These are phyloP conservation scores for Andrena praecox DNA, from an alignment of 2,888 invertebrate species.

Conservation along the genomic window DNA sequence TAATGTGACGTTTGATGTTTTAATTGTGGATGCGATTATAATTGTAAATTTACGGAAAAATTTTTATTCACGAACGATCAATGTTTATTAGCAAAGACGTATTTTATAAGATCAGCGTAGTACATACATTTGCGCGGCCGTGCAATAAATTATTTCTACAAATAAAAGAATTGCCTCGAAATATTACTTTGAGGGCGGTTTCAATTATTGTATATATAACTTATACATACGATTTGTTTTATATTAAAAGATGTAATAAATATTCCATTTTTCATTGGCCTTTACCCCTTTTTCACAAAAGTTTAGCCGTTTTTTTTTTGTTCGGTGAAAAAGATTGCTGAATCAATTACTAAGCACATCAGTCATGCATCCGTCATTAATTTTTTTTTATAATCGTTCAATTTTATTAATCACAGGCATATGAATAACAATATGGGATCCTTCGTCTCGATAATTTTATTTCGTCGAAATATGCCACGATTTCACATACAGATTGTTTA, in stretches of 20 bases:
- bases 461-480: slow-evolving; percentile 10
- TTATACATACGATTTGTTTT: slow-evolving; percentile 81
- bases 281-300: slow-evolving; percentile 54
- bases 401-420: slow-evolving; percentile 4
- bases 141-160: slow-evolving; percentile 73
- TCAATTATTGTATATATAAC: slow-evolving; percentile 83
- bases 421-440: not conserved
- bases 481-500: slow-evolving; percentile 16
- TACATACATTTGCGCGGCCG: slow-evolving; percentile 65
- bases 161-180: slow-evolving; percentile 66
- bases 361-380: not conserved
- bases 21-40: slow-evolving; percentile 58
- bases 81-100: slow-evolving; percentile 51
- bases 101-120: slow-evolving; percentile 65
- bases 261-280: slow-evolving; percentile 74
- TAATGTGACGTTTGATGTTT: slow-evolving; percentile 48
- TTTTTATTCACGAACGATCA: slow-evolving; percentile 57
- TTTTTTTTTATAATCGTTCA: slow-evolving; percentile 9
- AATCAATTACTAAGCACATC: no score
- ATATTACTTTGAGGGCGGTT: slow-evolving; percentile 78
- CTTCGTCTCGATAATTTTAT: slow-evolving; percentile 11
- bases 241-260: slow-evolving; percentile 76
- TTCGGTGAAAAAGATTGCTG: no score
- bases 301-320: no score
- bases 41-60: slow-evolving; percentile 52